Evolutionary conservation across 2,888 invertebrate species (phyloP), one percentile per base, ranked within the genome.

Genomic region (Drosophila kuntzei): DNA sequence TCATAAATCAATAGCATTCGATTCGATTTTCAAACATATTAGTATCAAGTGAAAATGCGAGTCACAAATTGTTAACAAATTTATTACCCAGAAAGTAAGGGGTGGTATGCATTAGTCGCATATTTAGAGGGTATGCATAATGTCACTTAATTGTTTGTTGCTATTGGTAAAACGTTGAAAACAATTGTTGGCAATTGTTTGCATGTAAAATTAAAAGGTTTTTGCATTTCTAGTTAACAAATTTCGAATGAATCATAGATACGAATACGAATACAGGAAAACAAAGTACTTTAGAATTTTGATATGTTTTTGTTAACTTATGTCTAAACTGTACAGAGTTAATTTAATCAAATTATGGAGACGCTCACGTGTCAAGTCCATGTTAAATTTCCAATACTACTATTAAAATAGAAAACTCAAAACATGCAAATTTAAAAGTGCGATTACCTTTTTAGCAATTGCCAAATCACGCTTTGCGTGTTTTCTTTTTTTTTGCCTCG

Each of bases 391-490:
- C 16, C 18, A n/a, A 20, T n/a, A 47, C 16, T 18, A 36, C 16
- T 36, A 20, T 20, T 1, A 9, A 7, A 14, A 32, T 3, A 5
- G 11, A 11, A 25, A 43, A 8, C 12, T 43, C 11, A 53, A 22
- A 22, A 14, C 32, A 22, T 14, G 41, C 18, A 18, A 60, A 32
- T 25, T 63, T 73, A 9, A n/a, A 39, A 37, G 18, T 37, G 16
- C 34, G 11, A 43, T 34, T 49, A 29, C 22, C n/a, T 41, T 44
- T 43, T 18, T 27, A 20, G 16, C 11, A 36, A 44, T 25, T 50
- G 18, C 9, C 12, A n/a, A 20, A 37, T 3, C 72, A 72, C 70
- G 70, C 64, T n/a, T 47, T 63, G 69, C 63, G 47, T 75, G 70
- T 7, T 25, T 9, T 20, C 41, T n/a, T 34, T 66, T 14, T 8